Evolutionary conservation across 2,797 vertebrate genomes (phyloP), one percentile per base, ranked within the genome.

Genomic region (Tragopan temminckii): DNA sequence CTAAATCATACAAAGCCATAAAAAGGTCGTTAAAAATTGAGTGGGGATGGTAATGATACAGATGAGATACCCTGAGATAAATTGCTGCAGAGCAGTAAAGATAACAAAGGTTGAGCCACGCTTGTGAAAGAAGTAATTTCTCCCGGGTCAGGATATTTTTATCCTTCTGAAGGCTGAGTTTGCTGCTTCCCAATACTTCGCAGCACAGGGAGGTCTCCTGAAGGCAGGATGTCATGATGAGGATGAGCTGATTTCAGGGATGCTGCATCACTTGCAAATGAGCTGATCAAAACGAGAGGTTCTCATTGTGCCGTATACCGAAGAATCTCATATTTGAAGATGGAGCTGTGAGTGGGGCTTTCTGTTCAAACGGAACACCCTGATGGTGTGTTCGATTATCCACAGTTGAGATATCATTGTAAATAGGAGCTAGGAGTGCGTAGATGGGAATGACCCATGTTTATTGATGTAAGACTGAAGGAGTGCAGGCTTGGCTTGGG

Each of bases 221-320:
- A 21, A 43, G 61, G 20, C 9, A 35, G 29, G 11, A 3, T 58
- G n/a, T 20, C 33, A 1, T 61, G 67, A 42, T 84, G 74, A 76
- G 48, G 63, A 45, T 12, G 12, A 59, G 55, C 57, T 80, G 79
- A 82, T 87, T 84, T 58, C n/a, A 33, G 43, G 36, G 66, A 16
- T 74, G 72, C 48, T 3, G 19, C 43, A 29, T 77, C 36, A 88
- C 88, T 80, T 85, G 52, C 84, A 89, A 74, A 80, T 36, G 67
- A 93, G n/a, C 58, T 58, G 55, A 64, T 76, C 79, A 59, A 43
- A 70, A 36, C 9, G 2, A 13, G 21, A 38, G 70, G 42, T 70
- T 31, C 42, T 24, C 66, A 23, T 11, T 40, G 66, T 1, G 2
- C 2, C 21, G 6, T 13, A 4, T 36, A 36, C 45, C 46, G 23